A percentile compares a stretch with the other conserved stretches of the same genome.
These are phyloP conservation scores for Elephas maximus DNA, from an alignment of 2,113 vertebrate species.

Conservation along the genomic window DNA sequence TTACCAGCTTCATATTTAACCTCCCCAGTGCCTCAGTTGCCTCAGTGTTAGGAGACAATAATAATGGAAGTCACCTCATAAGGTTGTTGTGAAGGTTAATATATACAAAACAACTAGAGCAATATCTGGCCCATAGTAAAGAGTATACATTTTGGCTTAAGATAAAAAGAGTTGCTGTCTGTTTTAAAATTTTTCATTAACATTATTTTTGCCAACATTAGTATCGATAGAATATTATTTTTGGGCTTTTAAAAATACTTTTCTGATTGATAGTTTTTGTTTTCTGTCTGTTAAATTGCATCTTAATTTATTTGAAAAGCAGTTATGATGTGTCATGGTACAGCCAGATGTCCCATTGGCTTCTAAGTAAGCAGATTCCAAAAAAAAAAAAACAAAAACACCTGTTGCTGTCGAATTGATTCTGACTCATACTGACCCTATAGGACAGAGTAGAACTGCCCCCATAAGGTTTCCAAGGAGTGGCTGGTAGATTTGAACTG, in stretches of 20 bases:
- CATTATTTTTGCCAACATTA: slow-evolving; percentile 41
- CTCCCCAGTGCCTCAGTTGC: not conserved
- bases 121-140: not conserved
- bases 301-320: slow-evolving; percentile 35
- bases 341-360: slow-evolving; percentile 32
- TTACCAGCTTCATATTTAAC: not conserved
- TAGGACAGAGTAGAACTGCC: no score
- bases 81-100: not conserved
- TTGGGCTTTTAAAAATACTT: slow-evolving; percentile 30
- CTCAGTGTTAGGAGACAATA: not conserved
- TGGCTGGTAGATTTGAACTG: no score
- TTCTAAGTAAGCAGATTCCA: slow-evolving; percentile 22
- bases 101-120: not conserved
- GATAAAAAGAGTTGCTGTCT: not conserved
- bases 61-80: not conserved
- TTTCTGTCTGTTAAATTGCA: not conserved
- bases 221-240: not conserved
- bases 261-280: slow-evolving; percentile 10
- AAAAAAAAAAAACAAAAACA: no score
- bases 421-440: no score
- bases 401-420: no score
- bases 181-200: slow-evolving; percentile 3
- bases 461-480: no score
- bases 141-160: not conserved
- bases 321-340: slow-evolving; percentile 36